Percentiles rank a stretch among this genome's conserved stretches.
Evolutionary conservation across 1,140 invertebrate genomes (phyloP).

Genomic region (Drosophila nasuta): DNA sequence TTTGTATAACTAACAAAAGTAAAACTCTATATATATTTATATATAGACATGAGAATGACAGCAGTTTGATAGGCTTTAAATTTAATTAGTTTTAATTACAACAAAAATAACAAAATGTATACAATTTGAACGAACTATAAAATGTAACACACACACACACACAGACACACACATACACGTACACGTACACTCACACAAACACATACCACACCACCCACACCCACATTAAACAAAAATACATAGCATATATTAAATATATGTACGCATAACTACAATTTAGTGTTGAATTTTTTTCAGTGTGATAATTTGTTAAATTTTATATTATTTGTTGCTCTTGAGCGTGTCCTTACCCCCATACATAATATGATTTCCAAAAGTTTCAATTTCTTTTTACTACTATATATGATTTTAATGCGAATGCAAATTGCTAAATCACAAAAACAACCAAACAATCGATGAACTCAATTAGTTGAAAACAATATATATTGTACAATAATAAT

Average conservation of each 20-base stretch:
- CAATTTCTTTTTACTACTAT: slow-evolving; percentile 39
- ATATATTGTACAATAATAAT: not conserved
- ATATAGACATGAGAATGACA: slow-evolving; percentile 45
- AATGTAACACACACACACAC: too few species aligned
- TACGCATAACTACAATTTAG: slow-evolving; percentile 66
- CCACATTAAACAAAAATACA: slow-evolving; percentile 18
- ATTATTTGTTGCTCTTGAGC: slow-evolving; percentile 66
- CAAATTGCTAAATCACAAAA: not conserved
- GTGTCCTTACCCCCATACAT: slow-evolving; percentile 10
- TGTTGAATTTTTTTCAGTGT: slow-evolving; percentile 83
- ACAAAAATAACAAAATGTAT: slow-evolving; percentile 65
- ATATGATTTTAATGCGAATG: slow-evolving; percentile 11
- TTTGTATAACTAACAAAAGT: slow-evolving; percentile 57
- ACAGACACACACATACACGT: slow-evolving; percentile 21
- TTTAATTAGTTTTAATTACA: slow-evolving; percentile 43
- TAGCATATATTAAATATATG: slow-evolving; percentile 44
- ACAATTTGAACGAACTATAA: slow-evolving; percentile 63
- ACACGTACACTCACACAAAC: slow-evolving; percentile 35
- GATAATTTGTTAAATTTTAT: slow-evolving; percentile 81
- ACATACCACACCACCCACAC: slow-evolving; percentile 26
- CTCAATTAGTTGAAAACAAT: slow-evolving; percentile 4
- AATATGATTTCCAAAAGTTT: slow-evolving; percentile 39
- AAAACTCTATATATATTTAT: slow-evolving; percentile 35
- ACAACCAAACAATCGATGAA: not conserved
- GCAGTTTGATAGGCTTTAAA: slow-evolving; percentile 71